Evolutionary conservation across 1,140 invertebrate species (phyloP).

Genomic region (Brachionus calyciflorus): DNA sequence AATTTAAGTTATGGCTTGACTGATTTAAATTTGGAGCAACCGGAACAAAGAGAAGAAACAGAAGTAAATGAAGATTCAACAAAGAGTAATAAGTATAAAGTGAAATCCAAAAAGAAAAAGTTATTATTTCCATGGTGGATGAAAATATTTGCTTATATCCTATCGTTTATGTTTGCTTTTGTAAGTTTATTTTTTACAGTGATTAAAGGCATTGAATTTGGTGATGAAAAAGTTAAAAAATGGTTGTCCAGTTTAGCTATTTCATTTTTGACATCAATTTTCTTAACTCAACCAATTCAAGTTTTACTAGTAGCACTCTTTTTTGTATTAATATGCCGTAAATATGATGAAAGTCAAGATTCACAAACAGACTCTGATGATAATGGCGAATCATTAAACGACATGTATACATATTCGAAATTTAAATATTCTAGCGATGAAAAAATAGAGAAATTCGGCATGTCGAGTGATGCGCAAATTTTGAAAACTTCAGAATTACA

Average conservation of each 20-base stretch:
- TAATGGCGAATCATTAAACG: constrained; percentile 53
- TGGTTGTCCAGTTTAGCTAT: constrained; percentile 9
- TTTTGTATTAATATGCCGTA: constrained; percentile 62
- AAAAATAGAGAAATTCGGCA: constrained; percentile 49
- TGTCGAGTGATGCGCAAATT: constrained; percentile 55
- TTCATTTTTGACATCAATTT: constrained; percentile 23
- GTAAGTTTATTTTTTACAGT: constrained; percentile 12
- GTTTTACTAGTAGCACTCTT: constrained; percentile 62
- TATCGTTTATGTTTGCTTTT: no score
- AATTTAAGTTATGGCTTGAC: no score
- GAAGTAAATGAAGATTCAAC: no score
- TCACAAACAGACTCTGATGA: constrained; percentile 62
- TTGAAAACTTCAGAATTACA: constrained; percentile 58
- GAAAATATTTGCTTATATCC: no score
- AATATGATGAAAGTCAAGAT: constrained; percentile 61
- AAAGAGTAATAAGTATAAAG: no score
- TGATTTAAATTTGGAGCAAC: no score
- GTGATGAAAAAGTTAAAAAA: constrained; percentile 39
- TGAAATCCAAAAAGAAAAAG: no score
- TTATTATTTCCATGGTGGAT: no score
- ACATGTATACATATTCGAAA: constrained; percentile 54
- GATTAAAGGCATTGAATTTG: constrained; percentile 35
- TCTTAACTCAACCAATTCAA: constrained; percentile 40
- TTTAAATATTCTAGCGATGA: constrained; percentile 48
- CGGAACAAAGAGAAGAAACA: no score